Percentiles rank a stretch among this genome's conserved stretches.
These are phyloP conservation scores for Thalassarche chlororhynchos DNA, from an alignment of 2,113 vertebrate genomes.

Conservation along the genomic window DNA sequence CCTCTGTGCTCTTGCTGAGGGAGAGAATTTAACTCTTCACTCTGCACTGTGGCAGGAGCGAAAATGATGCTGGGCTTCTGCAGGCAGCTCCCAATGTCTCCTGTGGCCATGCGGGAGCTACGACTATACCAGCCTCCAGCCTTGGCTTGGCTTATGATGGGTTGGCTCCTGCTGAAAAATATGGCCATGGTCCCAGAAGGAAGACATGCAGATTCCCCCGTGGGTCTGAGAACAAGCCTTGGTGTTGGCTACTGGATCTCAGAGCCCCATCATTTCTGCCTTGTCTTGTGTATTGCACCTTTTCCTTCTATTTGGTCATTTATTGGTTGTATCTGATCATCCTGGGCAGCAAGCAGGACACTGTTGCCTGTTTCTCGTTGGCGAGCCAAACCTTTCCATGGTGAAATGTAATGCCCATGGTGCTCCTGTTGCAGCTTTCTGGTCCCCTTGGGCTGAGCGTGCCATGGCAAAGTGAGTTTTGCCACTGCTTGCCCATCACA, in stretches of 20 bases:
- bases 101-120: not conserved
- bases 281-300: not conserved
- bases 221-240: not conserved
- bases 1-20: not conserved
- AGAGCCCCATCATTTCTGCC: not conserved
- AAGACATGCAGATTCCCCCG: not conserved
- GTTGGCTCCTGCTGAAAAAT: not conserved
- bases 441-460: not conserved
- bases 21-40: not conserved
- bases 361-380: not conserved
- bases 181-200: not conserved
- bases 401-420: not conserved
- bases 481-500: not conserved
- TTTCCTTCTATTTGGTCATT: not conserved
- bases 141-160: not conserved
- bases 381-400: not conserved
- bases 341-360: not conserved
- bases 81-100: not conserved
- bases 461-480: not conserved
- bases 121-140: not conserved
- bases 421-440: not conserved
- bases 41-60: not conserved
- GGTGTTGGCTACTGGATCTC: not conserved
- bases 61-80: not conserved
- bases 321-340: not conserved